A percentile compares a stretch with the other conserved stretches of the same genome.
phyloP scores from a whole-genome alignment of 2,888 invertebrate genomes.

The Aphrophora alni region DNA sequence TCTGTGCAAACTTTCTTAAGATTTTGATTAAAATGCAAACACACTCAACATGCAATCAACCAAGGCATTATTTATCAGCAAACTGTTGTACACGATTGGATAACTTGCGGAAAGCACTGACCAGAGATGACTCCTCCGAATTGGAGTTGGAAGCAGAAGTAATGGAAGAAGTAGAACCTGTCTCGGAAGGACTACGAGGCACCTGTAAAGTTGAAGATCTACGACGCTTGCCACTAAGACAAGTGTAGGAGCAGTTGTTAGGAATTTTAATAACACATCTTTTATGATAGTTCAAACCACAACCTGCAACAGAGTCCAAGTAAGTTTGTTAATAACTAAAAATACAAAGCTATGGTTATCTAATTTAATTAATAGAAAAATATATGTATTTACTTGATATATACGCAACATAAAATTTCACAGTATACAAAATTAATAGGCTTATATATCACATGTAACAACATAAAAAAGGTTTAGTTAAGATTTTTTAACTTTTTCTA shows the following conservation, averaged over 20 bases:
- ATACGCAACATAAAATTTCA: too few relatives aligned
- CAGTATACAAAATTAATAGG: too few relatives aligned
- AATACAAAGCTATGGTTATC: too few relatives aligned
- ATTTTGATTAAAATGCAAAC: not conserved
- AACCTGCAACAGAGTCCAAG: slow-evolving; percentile 68
- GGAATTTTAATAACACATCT: slow-evolving; percentile 96
- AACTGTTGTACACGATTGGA: slow-evolving; percentile 27
- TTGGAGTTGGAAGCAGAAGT: slow-evolving; percentile 33
- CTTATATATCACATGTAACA: too few relatives aligned
- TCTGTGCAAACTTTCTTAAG: too few relatives aligned
- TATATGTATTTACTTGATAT: not conserved
- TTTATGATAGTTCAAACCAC: slow-evolving; percentile 98
- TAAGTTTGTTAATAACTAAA: not conserved
- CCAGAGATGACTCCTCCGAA: slow-evolving; percentile 42
- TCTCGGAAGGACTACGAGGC: slow-evolving; percentile 74
- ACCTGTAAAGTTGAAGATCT: slow-evolving; percentile 61
- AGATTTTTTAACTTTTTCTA: too few relatives aligned
- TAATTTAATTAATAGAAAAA: too few relatives aligned
- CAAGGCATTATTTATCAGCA: slow-evolving; percentile 27
- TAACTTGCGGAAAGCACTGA: slow-evolving; percentile 40
- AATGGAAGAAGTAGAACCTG: slow-evolving; percentile 71
- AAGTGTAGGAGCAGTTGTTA: slow-evolving; percentile 84
- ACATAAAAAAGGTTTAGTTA: too few relatives aligned
- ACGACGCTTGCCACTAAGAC: slow-evolving; percentile 54
- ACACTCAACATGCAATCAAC: not conserved